Conservation (phyloP, 2,113 vertebrate species). For the Machaerirhynchus nigripectus region DNA sequence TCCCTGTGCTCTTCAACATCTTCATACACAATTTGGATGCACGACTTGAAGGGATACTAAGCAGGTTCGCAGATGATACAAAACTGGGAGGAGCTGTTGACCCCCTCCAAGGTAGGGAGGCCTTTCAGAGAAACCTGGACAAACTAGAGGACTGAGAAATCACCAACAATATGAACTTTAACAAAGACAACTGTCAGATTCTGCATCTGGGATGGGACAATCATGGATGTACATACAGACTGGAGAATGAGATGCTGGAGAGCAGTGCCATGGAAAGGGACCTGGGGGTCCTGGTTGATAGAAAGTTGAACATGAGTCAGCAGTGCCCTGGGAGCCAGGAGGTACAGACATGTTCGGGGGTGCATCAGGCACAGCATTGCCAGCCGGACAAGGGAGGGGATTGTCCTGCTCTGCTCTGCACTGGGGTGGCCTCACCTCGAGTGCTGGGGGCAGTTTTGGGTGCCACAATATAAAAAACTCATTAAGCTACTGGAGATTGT, state of each 20-base stretch:
- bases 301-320: rapidly evolving
- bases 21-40: background rate
- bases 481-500: rapidly evolving
- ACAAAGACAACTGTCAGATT: background rate
- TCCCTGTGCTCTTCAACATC: background rate
- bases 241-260: background rate
- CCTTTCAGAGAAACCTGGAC: background rate
- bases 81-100: background rate
- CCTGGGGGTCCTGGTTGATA: rapidly evolving
- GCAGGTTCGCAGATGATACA: rapidly evolving
- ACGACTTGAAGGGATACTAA: background rate
- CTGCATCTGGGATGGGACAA: background rate
- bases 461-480: background rate
- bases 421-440: rapidly evolving
- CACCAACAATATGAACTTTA: rapidly evolving
- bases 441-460: background rate
- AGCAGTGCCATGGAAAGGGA: background rate
- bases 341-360: rapidly evolving
- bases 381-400: rapidly evolving
- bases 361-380: background rate
- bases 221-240: too few species aligned
- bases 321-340: background rate
- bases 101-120: background rate
- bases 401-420: background rate
- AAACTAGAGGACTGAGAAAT: background rate